Base-by-base conservation (phyloP, 2,797 vertebrate genomes). In the Lateolabrax maculatus region DNA sequence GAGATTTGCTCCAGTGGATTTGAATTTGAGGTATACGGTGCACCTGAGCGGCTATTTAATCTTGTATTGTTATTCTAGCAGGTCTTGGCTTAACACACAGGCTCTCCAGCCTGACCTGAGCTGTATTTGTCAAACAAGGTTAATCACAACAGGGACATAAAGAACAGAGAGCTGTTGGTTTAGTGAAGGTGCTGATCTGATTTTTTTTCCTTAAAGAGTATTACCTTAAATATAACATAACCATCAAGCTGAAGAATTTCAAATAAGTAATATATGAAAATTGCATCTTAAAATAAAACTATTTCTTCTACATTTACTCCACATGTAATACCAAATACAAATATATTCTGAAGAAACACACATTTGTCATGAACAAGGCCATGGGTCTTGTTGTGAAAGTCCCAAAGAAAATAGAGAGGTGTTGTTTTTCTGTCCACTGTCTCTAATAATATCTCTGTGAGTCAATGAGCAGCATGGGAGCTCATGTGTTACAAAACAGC, bases 41-140 rank as follows among this genome's bases (percentile, higher is more conserved):
- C 91, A 94, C 93, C 93, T 94, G 93, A 94, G 86, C 73, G 63
- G 79, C 87, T 69, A 60, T 69, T 66, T 92, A 91, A 94, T 93
- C 92, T 89, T 5, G 36, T 16, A 64, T 79, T 93, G 90, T 94
- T 94, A 79, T 94, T 92, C 71, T 87, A 89, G 81, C 79, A 81
- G 87, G 80, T 83, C 79, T 67, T 66, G 79, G 88, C 83, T 90
- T 87, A 90, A 89, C 89, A 80, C 77, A 79, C 70, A 79, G 85
- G 75, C 87, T 86, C 86, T 88, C 66, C 80, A 73, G 84, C 78
- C 74, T 94, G 91, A 93, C 90, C 91, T 56, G 84, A 63, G 84
- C 75, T 76, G 81, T 90, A 84, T 94, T 93, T 90, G 93, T 94
- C 92, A 93, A 90, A 89, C 89, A 81, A 73, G 77, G 89, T 90